Conservation (phyloP, 2,797 vertebrate species). For the Paratrypauchen microcephalus region DNA sequence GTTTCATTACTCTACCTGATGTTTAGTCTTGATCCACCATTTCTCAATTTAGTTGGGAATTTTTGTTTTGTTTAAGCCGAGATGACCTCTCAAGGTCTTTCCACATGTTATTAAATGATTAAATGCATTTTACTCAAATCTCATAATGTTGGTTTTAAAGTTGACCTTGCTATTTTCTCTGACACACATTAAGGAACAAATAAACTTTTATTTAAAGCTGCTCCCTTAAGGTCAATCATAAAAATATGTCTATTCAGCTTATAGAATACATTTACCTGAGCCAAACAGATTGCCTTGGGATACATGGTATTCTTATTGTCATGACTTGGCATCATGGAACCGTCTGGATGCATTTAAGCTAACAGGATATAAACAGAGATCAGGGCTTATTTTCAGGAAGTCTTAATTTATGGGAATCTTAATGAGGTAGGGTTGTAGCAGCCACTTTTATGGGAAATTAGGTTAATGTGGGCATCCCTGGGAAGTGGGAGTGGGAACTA, state of each 20-base stretch:
- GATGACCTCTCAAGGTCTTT: neutral
- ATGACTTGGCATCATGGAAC: neutral
- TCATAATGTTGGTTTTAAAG: neutral
- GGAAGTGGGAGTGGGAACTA: neutral
- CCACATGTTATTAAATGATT: neutral
- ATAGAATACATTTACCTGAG: slow-evolving; percentile 1
- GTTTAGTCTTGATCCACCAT: neutral
- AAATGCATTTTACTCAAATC: slow-evolving; percentile 2
- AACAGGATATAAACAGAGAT: slow-evolving; percentile 3
- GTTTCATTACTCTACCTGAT: neutral
- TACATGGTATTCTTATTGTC: neutral
- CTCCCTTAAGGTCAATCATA: neutral
- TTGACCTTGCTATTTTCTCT: neutral
- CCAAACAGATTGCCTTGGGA: neutral
- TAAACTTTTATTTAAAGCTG: neutral
- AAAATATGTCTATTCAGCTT: neutral
- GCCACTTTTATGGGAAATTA: slow-evolving; percentile 3
- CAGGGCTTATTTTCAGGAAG: slow-evolving; percentile 10
- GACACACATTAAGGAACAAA: neutral
- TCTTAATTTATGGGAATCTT: slow-evolving; percentile 11
- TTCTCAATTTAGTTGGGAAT: too few relatives aligned
- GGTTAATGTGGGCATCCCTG: neutral
- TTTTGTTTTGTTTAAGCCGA: neutral
- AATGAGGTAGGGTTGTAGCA: neutral
- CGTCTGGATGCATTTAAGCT: slow-evolving; percentile 2